Evolutionary conservation across 1,140 invertebrate species (phyloP).

Genomic region (Halesus radiatus): DNA sequence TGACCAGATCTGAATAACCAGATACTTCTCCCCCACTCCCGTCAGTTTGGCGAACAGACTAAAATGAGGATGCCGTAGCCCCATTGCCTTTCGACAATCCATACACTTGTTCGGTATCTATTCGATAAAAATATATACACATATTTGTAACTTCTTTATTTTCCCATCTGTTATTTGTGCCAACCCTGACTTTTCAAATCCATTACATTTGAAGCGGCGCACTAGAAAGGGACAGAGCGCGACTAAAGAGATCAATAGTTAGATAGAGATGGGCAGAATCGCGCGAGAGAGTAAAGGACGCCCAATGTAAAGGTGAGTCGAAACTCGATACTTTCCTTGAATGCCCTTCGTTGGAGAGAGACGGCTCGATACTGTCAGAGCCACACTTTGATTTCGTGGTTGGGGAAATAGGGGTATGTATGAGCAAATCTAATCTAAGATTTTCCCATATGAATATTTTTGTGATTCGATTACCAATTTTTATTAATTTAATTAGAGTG

Average conservation of each 20-base stretch:
- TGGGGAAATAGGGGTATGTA: background rate
- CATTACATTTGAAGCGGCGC: slow-evolving; percentile 14
- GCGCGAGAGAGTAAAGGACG: background rate
- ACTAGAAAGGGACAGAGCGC: slow-evolving; percentile 14
- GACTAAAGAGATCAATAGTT: slow-evolving; percentile 32
- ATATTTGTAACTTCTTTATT: no score
- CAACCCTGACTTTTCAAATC: slow-evolving; percentile 18
- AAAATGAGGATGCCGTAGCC: no score
- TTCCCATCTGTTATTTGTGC: background rate
- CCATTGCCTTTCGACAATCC: no score
- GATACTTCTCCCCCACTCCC: no score
- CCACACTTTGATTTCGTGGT: slow-evolving; percentile 15
- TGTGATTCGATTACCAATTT: no score
- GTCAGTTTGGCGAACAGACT: no score
- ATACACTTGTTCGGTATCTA: no score
- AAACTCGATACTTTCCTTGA: background rate
- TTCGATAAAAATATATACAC: no score
- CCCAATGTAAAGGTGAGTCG: background rate
- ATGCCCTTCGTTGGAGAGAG: background rate
- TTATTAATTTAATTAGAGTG: no score
- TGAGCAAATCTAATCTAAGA: background rate
- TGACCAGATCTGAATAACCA: no score
- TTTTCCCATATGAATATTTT: no score
- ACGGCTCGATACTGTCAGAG: background rate
- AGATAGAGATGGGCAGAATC: slow-evolving; percentile 17